phyloP scores from a whole-genome alignment of 2,113 vertebrate species.

The Oreocharis arfaki region DNA sequence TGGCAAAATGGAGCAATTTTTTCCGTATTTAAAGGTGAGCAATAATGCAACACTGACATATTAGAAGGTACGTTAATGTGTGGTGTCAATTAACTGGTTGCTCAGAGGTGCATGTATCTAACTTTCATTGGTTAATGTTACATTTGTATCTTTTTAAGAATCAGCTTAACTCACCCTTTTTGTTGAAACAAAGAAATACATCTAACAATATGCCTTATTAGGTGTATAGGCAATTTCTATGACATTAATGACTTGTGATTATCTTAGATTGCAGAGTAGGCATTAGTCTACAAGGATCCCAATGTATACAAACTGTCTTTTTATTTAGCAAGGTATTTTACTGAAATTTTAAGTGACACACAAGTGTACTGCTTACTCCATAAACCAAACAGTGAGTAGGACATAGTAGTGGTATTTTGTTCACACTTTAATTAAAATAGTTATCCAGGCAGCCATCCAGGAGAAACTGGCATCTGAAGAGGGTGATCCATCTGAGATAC shows the following conservation, averaged over 20 bases:
- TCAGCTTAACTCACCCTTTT: neutral
- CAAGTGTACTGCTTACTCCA: neutral
- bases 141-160: neutral
- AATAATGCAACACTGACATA: neutral
- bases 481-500: neutral
- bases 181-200: neutral
- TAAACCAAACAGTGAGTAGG: neutral
- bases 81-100: neutral
- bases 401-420: neutral
- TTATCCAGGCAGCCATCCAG: neutral
- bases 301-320: neutral
- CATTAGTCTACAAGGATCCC: neutral
- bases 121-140: neutral
- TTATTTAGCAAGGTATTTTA: neutral
- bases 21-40: neutral
- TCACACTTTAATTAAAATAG: neutral
- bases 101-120: neutral
- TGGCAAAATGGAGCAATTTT: neutral
- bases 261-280: neutral
- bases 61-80: neutral
- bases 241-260: neutral
- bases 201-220: neutral
- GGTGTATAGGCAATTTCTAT: neutral
- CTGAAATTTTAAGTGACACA: neutral
- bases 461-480: neutral